Conservation (phyloP, 1,140 invertebrate genomes). For the Marisa cornuarietis region DNA sequence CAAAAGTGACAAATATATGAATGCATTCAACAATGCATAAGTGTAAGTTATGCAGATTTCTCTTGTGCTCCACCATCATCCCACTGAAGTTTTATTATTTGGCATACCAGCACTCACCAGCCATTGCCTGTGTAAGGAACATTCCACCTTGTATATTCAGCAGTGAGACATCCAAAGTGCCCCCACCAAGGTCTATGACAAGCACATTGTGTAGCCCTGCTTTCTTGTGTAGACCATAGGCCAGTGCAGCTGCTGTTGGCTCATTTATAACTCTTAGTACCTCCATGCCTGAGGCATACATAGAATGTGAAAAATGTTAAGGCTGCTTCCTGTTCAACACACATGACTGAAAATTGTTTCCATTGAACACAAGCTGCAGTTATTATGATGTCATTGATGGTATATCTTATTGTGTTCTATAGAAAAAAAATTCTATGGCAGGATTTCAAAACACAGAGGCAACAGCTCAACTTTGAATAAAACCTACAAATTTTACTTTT, state of each 20-base stretch:
- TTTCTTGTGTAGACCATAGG: slow-evolving; percentile 65
- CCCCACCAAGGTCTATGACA: slow-evolving; percentile 69
- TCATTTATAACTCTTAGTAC: slow-evolving; percentile 63
- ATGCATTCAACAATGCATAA: not conserved
- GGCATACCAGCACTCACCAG: slow-evolving; percentile 51
- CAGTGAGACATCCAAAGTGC: slow-evolving; percentile 69
- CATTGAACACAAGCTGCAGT: too few species aligned
- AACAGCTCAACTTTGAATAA: too few species aligned
- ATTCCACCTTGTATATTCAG: slow-evolving; percentile 68
- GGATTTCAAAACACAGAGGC: too few species aligned
- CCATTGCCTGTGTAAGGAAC: slow-evolving; percentile 70
- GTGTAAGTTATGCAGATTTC: too few species aligned
- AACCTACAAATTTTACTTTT: not conserved
- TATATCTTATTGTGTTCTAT: too few species aligned
- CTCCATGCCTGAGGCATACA: slow-evolving; percentile 49
- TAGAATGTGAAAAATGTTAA: too few species aligned
- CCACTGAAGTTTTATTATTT: not conserved
- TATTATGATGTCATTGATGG: too few species aligned
- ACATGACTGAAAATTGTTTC: too few species aligned
- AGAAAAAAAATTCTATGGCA: too few species aligned
- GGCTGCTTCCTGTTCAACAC: too few species aligned
- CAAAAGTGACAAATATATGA: too few species aligned
- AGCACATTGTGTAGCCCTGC: slow-evolving; percentile 64
- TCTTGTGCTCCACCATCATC: not conserved
- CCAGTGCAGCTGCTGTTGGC: slow-evolving; percentile 63